These are phyloP conservation scores for Empidonax traillii DNA, from an alignment of 2,113 vertebrate species.

Conservation along the genomic window DNA sequence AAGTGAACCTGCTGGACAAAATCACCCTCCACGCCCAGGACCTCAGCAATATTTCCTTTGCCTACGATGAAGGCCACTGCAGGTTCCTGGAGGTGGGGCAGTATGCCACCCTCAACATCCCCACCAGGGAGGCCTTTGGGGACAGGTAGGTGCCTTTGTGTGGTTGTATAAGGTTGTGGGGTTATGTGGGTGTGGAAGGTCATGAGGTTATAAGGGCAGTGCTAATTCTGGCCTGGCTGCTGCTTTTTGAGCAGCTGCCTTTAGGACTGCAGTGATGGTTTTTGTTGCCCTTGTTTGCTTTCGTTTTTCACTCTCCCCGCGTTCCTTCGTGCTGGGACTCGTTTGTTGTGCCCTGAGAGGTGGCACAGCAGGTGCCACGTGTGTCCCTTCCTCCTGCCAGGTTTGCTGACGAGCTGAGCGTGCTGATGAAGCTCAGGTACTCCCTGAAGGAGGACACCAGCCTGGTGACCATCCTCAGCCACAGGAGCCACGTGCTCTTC, in stretches of 20 bases:
- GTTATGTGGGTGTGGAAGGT: too few species aligned
- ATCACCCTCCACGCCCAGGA: conserved; percentile 61
- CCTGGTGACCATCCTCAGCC: conserved; percentile 81
- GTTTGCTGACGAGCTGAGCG: conserved; percentile 84
- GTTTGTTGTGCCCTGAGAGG: fast-evolving
- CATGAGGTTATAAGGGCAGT: background rate
- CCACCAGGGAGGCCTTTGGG: conserved; percentile 75
- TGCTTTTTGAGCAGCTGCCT: background rate
- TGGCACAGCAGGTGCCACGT: fast-evolving
- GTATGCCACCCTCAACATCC: conserved; percentile 81
- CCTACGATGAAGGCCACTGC: conserved; percentile 69
- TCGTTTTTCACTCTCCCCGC: background rate
- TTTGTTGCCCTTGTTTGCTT: background rate
- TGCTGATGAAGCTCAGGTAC: conserved; percentile 81
- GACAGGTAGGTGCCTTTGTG: conserved; percentile 69
- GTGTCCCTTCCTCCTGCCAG: conserved; percentile 32
- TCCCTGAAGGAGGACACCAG: conserved; percentile 77
- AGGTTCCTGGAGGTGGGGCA: conserved; percentile 79
- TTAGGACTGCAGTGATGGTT: background rate
- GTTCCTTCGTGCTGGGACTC: fast-evolving
- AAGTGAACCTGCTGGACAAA: conserved; percentile 81
- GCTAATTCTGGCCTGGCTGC: background rate
- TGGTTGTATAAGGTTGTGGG: too few species aligned
- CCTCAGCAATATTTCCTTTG: conserved; percentile 76
- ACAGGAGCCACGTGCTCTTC: conserved; percentile 73